phyloP scores from a whole-genome alignment of 2,888 invertebrate genomes.

The Macaria notata region DNA sequence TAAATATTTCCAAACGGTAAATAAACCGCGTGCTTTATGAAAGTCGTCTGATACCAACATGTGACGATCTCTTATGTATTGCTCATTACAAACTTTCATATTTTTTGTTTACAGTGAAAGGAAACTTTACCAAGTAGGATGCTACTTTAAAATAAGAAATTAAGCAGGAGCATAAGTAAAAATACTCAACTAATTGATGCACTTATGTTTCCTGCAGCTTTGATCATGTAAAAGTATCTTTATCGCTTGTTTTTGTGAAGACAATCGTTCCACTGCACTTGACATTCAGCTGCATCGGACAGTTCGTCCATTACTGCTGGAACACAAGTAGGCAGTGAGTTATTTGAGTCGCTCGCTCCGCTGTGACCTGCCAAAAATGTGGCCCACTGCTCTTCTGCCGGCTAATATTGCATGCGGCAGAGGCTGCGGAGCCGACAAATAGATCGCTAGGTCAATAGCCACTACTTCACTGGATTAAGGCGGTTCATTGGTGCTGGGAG shows the following conservation, averaged over 20 bases:
- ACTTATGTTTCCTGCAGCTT: not conserved
- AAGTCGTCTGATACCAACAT: not conserved
- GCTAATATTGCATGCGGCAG: slow-evolving; percentile 23
- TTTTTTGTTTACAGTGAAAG: slow-evolving; percentile 7
- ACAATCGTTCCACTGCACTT: slow-evolving; percentile 14
- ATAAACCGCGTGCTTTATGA: no score
- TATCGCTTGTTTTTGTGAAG: not conserved
- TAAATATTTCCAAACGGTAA: no score
- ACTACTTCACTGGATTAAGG: not conserved
- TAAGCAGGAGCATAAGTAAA: no score
- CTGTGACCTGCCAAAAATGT: slow-evolving; percentile 73
- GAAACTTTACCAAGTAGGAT: not conserved
- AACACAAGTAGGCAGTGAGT: slow-evolving; percentile 1
- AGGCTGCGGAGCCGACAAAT: not conserved
- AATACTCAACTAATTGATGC: no score
- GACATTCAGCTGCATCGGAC: slow-evolving; percentile 18
- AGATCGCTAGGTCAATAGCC: not conserved
- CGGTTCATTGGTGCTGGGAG: no score
- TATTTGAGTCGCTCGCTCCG: slow-evolving; percentile 30
- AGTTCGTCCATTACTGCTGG: slow-evolving; percentile 10
- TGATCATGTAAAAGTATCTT: slow-evolving; percentile 9
- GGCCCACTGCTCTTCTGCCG: slow-evolving; percentile 67
- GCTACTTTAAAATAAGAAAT: no score
- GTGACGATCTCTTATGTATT: slow-evolving; percentile 3
- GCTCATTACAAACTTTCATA: slow-evolving; percentile 12